Conservation (phyloP, 2,888 invertebrate species). For the Macrophya annulata region DNA sequence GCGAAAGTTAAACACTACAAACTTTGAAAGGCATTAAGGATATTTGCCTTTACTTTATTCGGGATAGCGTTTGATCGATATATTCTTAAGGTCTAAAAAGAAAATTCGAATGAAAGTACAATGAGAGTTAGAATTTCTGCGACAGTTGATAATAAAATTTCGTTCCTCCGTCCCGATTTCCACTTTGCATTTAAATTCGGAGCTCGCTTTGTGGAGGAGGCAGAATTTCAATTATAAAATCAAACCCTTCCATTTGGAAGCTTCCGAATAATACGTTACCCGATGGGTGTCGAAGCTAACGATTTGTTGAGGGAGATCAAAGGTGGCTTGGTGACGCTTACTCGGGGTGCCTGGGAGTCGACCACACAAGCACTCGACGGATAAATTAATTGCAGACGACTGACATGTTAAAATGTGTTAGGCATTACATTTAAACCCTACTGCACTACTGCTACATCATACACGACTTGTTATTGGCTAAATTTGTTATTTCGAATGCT, state of each 20-base stretch:
- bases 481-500: conserved; percentile 11
- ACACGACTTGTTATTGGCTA: not conserved
- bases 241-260: conserved; percentile 2
- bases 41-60: not conserved
- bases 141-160: conserved; percentile 21
- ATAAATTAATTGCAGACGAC: conserved; percentile 15
- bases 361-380: conserved; percentile 45
- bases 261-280: conserved; percentile 29
- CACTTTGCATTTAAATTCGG: conserved; percentile 14
- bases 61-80: conserved; percentile 34
- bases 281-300: conserved; percentile 33
- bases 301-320: conserved; percentile 34
- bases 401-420: not conserved
- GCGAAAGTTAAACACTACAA: conserved; percentile 30
- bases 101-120: not conserved
- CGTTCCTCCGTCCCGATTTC: not conserved
- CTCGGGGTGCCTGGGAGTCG: conserved; percentile 20
- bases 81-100: not conserved
- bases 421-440: not conserved
- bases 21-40: conserved; percentile 42
- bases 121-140: not conserved
- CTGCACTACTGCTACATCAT: not conserved
- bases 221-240: conserved; percentile 22
- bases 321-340: conserved; percentile 20
- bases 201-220: not conserved